Conservation (phyloP, 1,140 invertebrate species). For the Venustaconcha ellipsiformis region DNA sequence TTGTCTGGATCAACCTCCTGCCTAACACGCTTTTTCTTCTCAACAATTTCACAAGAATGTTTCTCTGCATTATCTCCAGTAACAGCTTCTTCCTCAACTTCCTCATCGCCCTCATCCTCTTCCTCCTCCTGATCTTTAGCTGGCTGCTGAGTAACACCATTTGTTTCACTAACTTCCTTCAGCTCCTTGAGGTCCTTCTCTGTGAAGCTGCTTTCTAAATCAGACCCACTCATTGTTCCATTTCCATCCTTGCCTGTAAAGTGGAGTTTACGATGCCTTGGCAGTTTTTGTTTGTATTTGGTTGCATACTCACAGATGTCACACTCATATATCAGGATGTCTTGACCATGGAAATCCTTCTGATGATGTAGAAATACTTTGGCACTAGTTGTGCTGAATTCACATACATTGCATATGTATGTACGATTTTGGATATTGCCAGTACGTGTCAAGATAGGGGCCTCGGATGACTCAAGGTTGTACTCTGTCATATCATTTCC, state of each 20-base stretch:
- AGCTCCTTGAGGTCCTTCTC: slow-evolving; percentile 34
- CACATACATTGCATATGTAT: slow-evolving; percentile 53
- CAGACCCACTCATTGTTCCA: slow-evolving; percentile 30
- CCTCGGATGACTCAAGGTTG: slow-evolving; percentile 9
- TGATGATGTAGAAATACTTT: slow-evolving; percentile 55
- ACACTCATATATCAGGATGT: slow-evolving; percentile 59
- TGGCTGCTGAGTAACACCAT: slow-evolving; percentile 1
- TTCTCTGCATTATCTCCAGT: slow-evolving; percentile 10
- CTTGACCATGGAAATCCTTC: slow-evolving; percentile 46
- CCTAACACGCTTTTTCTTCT: slow-evolving; percentile 62
- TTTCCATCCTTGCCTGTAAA: slow-evolving; percentile 47
- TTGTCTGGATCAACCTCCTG: slow-evolving; percentile 67
- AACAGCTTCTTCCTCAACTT: slow-evolving; percentile 50
- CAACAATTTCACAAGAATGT: slow-evolving; percentile 14
- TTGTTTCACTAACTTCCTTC: slow-evolving; percentile 5
- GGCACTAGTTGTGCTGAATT: slow-evolving; percentile 51
- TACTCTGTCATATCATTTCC: slow-evolving; percentile 15
- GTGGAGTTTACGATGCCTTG: slow-evolving; percentile 57
- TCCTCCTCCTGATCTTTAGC: slow-evolving; percentile 36
- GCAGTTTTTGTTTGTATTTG: slow-evolving; percentile 60
- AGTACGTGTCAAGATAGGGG: slow-evolving; percentile 26
- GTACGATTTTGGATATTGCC: slow-evolving; percentile 59
- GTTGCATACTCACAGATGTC: slow-evolving; percentile 63
- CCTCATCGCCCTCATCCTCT: slow-evolving; percentile 51
- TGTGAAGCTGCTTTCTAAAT: slow-evolving; percentile 41